Conservation (phyloP, 2,888 invertebrate species). For the Rhagonycha fulva region DNA sequence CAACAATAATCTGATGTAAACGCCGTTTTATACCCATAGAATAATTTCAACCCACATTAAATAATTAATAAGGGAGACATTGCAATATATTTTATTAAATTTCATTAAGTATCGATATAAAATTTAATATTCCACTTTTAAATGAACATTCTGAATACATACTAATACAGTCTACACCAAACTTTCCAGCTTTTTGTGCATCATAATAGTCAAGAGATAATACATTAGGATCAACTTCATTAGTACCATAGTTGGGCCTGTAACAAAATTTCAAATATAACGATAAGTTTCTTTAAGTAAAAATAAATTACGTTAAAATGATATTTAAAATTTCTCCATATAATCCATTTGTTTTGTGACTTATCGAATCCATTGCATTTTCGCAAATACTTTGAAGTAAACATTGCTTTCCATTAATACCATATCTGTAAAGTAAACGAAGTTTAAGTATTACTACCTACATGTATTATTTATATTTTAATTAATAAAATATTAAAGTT, state of each 20-base stretch:
- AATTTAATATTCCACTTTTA: constrained; percentile 66
- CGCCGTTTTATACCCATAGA: no score
- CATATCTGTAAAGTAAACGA: constrained; percentile 58
- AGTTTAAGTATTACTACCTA: neutral
- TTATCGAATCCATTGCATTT: constrained; percentile 66
- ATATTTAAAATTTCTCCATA: constrained; percentile 77
- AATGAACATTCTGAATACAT: constrained; percentile 66
- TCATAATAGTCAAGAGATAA: constrained; percentile 61
- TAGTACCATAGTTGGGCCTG: constrained; percentile 63
- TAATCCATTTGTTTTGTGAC: constrained; percentile 66
- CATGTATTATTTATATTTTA: no score
- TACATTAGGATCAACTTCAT: constrained; percentile 53
- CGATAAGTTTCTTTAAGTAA: neutral
- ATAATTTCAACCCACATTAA: no score
- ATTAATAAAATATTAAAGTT: no score
- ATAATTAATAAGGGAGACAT: no score
- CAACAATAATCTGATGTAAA: no score
- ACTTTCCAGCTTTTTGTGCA: constrained; percentile 66
- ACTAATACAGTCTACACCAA: constrained; percentile 65
- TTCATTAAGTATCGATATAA: constrained; percentile 52
- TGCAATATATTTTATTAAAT: neutral
- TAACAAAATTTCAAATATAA: neutral
- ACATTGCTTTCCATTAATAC: constrained; percentile 69
- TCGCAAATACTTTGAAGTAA: constrained; percentile 77
- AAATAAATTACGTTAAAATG: constrained; percentile 68